Percentiles rank a stretch among this genome's conserved stretches.
These are phyloP conservation scores for Cataglyphis albicans DNA, from an alignment of 2,888 invertebrate species.

Conservation along the genomic window DNA sequence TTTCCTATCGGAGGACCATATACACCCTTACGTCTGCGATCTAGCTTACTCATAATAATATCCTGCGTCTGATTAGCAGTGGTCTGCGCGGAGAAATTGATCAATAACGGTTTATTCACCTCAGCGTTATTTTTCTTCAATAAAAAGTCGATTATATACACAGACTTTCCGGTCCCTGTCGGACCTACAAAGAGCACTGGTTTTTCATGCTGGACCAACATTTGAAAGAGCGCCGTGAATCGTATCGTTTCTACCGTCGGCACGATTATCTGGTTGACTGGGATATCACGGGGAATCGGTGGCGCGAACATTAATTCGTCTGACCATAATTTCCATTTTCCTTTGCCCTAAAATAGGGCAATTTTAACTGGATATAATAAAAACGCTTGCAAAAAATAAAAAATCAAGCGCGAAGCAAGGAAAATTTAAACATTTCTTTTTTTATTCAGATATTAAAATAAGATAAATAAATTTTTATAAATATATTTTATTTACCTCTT, in stretches of 20 bases:
- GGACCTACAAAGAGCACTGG: conserved; percentile 96
- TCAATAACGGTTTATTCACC: conserved; percentile 93
- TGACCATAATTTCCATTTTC: conserved; percentile 97
- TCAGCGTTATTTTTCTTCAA: conserved; percentile 93
- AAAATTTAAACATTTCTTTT: not conserved
- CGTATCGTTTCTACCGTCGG: conserved; percentile 96
- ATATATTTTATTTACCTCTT: conserved; percentile 89
- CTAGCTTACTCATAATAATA: conserved; percentile 97
- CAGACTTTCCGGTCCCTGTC: conserved; percentile 98
- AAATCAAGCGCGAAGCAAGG: not conserved
- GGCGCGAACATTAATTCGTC: conserved; percentile 93
- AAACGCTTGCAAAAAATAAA: not conserved
- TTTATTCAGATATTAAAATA: not conserved
- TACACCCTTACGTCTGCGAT: conserved; percentile 96
- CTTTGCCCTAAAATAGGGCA: conserved; percentile 88
- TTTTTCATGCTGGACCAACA: conserved; percentile 93
- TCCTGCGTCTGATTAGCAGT: conserved; percentile 97
- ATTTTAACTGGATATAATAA: not conserved
- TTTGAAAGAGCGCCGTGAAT: conserved; percentile 92
- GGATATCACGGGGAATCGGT: conserved; percentile 94
- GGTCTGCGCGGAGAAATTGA: conserved; percentile 97
- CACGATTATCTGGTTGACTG: conserved; percentile 97
- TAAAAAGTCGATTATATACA: conserved; percentile 94
- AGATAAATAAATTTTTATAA: not conserved
- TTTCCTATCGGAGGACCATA: conserved; percentile 97